A percentile compares a stretch with the other conserved stretches of the same genome.
Conservation (phyloP, 2,888 invertebrate genomes). For the Mimas tiliae region DNA sequence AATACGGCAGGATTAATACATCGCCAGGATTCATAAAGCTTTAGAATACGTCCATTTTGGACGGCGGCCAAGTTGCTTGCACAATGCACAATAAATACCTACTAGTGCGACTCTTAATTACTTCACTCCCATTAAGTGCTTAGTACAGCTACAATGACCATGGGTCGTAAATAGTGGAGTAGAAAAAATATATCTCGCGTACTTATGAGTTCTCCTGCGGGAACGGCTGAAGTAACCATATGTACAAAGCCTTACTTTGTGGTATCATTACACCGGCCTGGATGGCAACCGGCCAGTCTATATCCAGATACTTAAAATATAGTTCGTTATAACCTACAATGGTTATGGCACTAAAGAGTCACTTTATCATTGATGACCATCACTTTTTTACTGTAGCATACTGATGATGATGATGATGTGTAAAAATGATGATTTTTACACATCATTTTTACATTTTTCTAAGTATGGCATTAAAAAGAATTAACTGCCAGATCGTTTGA, state of each 20-base stretch:
- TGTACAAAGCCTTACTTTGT: too few relatives aligned
- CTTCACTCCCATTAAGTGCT: constrained; percentile 68
- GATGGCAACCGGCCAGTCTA: neutral
- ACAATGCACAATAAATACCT: constrained; percentile 79
- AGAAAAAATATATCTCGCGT: constrained; percentile 13
- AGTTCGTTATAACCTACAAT: too few relatives aligned
- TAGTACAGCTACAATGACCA: constrained; percentile 39
- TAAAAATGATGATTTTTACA: too few relatives aligned
- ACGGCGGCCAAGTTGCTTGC: constrained; percentile 67
- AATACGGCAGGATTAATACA: constrained; percentile 70
- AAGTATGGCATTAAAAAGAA: too few relatives aligned
- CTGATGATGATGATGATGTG: too few relatives aligned
- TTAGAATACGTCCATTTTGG: constrained; percentile 67
- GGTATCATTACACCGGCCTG: too few relatives aligned
- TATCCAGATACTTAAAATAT: neutral
- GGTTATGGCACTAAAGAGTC: too few relatives aligned
- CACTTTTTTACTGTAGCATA: too few relatives aligned
- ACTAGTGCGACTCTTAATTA: constrained; percentile 75
- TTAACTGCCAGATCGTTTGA: too few relatives aligned
- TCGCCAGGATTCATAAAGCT: constrained; percentile 73
- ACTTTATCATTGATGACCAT: too few relatives aligned
- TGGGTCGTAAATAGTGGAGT: constrained; percentile 26
- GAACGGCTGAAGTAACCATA: too few relatives aligned
- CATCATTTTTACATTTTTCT: too few relatives aligned
- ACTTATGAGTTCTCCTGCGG: neutral